Base-by-base conservation (phyloP, 1,140 invertebrate species). In the Cyphomyrmex costatus region DNA sequence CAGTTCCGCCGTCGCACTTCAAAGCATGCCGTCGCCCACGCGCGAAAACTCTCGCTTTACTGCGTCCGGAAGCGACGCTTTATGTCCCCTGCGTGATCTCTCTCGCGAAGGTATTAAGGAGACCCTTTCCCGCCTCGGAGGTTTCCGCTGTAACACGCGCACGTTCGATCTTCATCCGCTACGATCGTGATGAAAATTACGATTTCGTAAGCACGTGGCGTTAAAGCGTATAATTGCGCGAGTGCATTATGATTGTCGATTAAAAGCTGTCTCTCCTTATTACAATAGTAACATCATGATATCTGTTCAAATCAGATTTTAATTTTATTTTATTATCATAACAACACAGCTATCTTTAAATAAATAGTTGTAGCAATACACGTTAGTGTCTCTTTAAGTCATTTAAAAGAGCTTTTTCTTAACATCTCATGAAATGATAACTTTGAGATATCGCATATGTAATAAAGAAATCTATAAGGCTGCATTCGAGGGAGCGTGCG, bases 11-110 rank as follows among this genome's bases (percentile, higher is more conserved):
- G 51, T 60, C 30, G 63, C 27, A 78, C 61, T 78, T 90, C 86
- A 90, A 90, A 90, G 80, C 46, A 16, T 14, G 30, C 80, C 88
- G 80, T 51, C 77, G 51, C 70, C 86, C 58, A 89, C 86, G 76
- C 76, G 80, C 76, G 70, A 90, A 90, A 86, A 80, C 56, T 49
- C 56, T 49, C 56, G 46, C 79, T 86, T 83, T 86, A 51, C 78
- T 42, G 53, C 58, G 66, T 85, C 86, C 82, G 88, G 82, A 90
- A 88, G 49, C 30, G 63, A 5, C 68, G 70, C 70, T 90, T 90
- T 90, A 90, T 78, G 76, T 61, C 21, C 46, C 68, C 53, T 53
- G 60, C 80, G 65, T 89, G 80, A 78, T 42, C 74, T 42, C 24
- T 87, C 24, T 87, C 73, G 42, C 66, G 6, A 82, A 90, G 80